These are phyloP conservation scores for Apogon hyalosoma DNA, from an alignment of 2,797 vertebrate genomes.

Conservation along the genomic window DNA sequence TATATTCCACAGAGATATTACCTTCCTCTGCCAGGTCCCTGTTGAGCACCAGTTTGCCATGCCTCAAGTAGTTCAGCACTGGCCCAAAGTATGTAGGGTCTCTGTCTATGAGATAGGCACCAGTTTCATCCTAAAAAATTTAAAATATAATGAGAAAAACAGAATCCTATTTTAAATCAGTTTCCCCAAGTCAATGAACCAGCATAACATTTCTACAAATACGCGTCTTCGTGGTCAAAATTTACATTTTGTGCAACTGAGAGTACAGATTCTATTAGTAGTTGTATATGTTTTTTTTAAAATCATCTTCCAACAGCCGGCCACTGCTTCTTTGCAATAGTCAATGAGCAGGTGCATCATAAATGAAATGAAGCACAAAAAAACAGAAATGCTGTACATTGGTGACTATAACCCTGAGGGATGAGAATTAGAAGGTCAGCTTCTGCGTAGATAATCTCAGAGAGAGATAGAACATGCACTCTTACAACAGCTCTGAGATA, in stretches of 20 bases:
- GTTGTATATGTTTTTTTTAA: too few species aligned
- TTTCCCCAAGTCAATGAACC: neutral
- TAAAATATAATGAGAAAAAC: neutral
- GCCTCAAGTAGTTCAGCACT: slow-evolving; percentile 97
- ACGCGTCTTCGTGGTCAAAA: neutral
- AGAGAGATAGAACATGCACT: slow-evolving; percentile 47
- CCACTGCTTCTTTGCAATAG: neutral
- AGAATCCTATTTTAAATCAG: neutral
- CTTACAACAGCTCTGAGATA: slow-evolving; percentile 49
- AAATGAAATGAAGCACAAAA: slow-evolving; percentile 21
- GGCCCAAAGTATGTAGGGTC: slow-evolving; percentile 98
- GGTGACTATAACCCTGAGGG: slow-evolving; percentile 38
- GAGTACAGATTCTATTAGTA: neutral
- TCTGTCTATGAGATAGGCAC: slow-evolving; percentile 98
- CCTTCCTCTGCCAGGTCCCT: slow-evolving; percentile 99
- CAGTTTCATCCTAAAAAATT: slow-evolving; percentile 91
- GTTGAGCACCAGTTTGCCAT: slow-evolving; percentile 98
- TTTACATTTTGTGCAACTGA: neutral
- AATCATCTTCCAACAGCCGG: too few species aligned
- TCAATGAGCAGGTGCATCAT: neutral
- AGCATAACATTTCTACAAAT: neutral
- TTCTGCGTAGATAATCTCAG: slow-evolving; percentile 53
- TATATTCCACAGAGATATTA: slow-evolving; percentile 59
- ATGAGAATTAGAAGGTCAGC: slow-evolving; percentile 51
- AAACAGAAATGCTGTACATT: slow-evolving; percentile 14